Evolutionary conservation across 2,113 vertebrate genomes (phyloP).

Genomic region (Elaphurus davidianus): DNA sequence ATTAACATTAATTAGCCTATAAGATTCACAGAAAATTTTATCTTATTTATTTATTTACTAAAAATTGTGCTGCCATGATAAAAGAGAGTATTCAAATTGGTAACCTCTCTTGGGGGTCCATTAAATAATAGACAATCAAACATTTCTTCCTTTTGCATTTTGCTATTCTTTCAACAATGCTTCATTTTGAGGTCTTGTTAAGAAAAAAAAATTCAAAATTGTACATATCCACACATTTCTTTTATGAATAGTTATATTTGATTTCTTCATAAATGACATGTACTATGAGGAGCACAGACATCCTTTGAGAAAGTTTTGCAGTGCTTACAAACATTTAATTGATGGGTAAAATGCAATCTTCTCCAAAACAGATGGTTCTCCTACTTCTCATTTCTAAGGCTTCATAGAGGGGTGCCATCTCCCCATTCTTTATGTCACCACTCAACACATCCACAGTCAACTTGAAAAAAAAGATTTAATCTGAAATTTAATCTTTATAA

Average conservation of each 20-base stretch:
- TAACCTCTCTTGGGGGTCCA: background rate
- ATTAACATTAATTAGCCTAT: background rate
- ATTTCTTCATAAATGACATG: conserved; percentile 58
- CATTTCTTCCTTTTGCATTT: conserved; percentile 48
- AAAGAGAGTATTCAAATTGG: conserved; percentile 30
- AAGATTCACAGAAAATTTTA: background rate
- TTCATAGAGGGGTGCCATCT: conserved; percentile 41
- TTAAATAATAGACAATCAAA: conserved; percentile 25
- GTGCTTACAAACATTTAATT: conserved; percentile 63
- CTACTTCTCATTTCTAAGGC: conserved; percentile 50
- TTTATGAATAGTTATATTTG: conserved; percentile 74
- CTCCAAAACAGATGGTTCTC: conserved; percentile 48
- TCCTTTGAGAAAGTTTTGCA: conserved; percentile 45
- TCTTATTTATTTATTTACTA: conserved; percentile 31
- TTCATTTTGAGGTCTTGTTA: conserved; percentile 21
- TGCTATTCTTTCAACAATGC: conserved; percentile 31
- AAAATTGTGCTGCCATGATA: background rate
- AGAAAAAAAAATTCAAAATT: conserved; percentile 54
- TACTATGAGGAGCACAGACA: conserved; percentile 55
- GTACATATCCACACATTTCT: conserved; percentile 46
- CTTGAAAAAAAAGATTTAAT: background rate
- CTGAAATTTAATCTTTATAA: conserved; percentile 53
- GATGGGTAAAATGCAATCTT: conserved; percentile 47
- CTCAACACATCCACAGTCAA: background rate
- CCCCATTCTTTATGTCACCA: conserved; percentile 30